These are phyloP conservation scores for Athrips mouffetella DNA, from an alignment of 2,888 invertebrate genomes.

Conservation along the genomic window DNA sequence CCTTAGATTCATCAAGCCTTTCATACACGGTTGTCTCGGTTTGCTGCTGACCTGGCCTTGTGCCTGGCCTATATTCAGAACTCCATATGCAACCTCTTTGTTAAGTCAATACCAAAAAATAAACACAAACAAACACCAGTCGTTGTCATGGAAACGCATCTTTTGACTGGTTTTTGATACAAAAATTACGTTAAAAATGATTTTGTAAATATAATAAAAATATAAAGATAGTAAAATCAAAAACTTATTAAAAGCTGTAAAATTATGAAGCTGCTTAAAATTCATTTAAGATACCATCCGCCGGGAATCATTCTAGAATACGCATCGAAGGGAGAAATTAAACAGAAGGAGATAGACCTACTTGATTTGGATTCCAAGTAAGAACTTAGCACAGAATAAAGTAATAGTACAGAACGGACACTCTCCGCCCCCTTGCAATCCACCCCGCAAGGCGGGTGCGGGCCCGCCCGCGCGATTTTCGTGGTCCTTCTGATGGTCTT, in stretches of 20 bases:
- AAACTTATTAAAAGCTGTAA: constrained; percentile 7
- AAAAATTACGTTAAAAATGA: constrained; percentile 30
- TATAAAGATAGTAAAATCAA: too few species aligned
- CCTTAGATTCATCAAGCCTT: too few species aligned
- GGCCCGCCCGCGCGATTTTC: too few species aligned
- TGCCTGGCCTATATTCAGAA: too few species aligned
- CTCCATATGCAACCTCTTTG: not conserved
- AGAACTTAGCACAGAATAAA: too few species aligned
- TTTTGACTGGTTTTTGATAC: constrained; percentile 31
- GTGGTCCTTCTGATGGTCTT: too few species aligned
- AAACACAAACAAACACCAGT: constrained; percentile 7
- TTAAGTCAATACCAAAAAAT: not conserved
- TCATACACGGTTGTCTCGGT: too few species aligned
- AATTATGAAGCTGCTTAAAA: constrained; percentile 83
- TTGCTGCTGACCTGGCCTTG: too few species aligned
- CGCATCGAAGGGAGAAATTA: constrained; percentile 72
- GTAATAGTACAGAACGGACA: too few species aligned
- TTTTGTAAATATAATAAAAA: constrained; percentile 31
- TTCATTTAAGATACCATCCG: constrained; percentile 84
- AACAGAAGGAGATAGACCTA: constrained; percentile 82
- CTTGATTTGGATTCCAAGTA: constrained; percentile 80
- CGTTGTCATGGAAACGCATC: constrained; percentile 45
- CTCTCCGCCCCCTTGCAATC: too few species aligned
- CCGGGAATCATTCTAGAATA: constrained; percentile 84
- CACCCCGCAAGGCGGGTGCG: too few species aligned